phyloP scores from a whole-genome alignment of 2,888 invertebrate genomes.

The Diachrysia chrysitis region DNA sequence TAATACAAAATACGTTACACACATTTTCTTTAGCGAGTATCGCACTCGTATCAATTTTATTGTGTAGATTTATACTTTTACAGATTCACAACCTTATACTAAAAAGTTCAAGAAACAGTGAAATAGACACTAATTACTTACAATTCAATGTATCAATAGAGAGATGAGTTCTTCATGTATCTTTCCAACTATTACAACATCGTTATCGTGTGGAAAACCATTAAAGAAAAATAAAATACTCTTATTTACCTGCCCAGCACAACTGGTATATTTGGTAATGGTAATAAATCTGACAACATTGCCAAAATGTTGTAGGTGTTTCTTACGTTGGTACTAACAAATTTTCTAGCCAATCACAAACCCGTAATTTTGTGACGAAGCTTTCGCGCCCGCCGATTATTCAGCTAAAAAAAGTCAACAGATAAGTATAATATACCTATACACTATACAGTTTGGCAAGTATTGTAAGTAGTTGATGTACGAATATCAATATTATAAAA shows the following conservation, averaged over 20 bases:
- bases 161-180: conserved; percentile 68
- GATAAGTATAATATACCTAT: conserved; percentile 67
- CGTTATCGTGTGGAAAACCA: conserved; percentile 75
- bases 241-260: conserved; percentile 86
- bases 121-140: conserved; percentile 73
- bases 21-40: conserved; percentile 81
- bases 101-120: conserved; percentile 85
- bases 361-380: conserved; percentile 75
- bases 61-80: conserved; percentile 88
- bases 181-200: conserved; percentile 71
- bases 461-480: conserved; percentile 15
- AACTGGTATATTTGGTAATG: too few relatives aligned
- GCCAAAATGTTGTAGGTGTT: conserved; percentile 74
- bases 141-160: conserved; percentile 66
- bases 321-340: conserved; percentile 80
- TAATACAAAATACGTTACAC: conserved; percentile 62
- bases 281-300: conserved; percentile 87
- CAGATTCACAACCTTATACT: conserved; percentile 85
- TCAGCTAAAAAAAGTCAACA: conserved; percentile 75
- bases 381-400: conserved; percentile 85
- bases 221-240: conserved; percentile 84
- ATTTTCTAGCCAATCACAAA: conserved; percentile 76
- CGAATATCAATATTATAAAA: conserved; percentile 7
- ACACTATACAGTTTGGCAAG: conserved; percentile 55
- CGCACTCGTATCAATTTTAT: conserved; percentile 83